Percentiles rank a stretch among this genome's conserved stretches.
These are phyloP conservation scores for Sphenopsis melanotis DNA, from an alignment of 2,797 vertebrate genomes.

Conservation along the genomic window DNA sequence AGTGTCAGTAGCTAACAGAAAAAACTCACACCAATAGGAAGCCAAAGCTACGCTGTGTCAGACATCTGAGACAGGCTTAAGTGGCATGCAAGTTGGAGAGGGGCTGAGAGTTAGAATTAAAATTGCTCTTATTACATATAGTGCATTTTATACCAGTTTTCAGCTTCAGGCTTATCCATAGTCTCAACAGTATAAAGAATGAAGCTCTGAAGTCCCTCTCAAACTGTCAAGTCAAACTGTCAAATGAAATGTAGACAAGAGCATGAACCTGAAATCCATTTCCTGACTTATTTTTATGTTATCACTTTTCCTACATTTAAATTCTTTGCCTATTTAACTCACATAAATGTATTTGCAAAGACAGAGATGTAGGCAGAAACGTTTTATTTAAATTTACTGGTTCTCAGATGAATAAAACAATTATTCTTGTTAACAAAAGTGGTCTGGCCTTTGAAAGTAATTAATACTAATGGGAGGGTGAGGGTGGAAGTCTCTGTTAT, in stretches of 20 bases:
- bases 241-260: conserved; percentile 84
- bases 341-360: background rate
- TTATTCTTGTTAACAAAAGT: background rate
- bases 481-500: background rate
- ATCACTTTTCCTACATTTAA: background rate
- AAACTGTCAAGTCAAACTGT: conserved; percentile 90
- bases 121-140: conserved; percentile 52
- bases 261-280: conserved; percentile 55
- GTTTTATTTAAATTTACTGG: background rate
- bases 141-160: conserved; percentile 74
- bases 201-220: conserved; percentile 76
- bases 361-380: background rate
- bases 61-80: conserved; percentile 63
- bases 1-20: conserved; percentile 43
- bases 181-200: conserved; percentile 77
- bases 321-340: background rate
- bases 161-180: conserved; percentile 80
- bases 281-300: background rate
- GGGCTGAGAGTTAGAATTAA: conserved; percentile 65
- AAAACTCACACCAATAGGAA: conserved; percentile 29
- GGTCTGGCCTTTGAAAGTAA: background rate
- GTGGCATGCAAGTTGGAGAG: conserved; percentile 68
- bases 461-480: background rate
- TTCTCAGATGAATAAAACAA: background rate
- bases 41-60: conserved; percentile 42